A percentile compares a stretch with the other conserved stretches of the same genome.
Conservation (phyloP, 2,113 vertebrate genomes). For the Limanda limanda region DNA sequence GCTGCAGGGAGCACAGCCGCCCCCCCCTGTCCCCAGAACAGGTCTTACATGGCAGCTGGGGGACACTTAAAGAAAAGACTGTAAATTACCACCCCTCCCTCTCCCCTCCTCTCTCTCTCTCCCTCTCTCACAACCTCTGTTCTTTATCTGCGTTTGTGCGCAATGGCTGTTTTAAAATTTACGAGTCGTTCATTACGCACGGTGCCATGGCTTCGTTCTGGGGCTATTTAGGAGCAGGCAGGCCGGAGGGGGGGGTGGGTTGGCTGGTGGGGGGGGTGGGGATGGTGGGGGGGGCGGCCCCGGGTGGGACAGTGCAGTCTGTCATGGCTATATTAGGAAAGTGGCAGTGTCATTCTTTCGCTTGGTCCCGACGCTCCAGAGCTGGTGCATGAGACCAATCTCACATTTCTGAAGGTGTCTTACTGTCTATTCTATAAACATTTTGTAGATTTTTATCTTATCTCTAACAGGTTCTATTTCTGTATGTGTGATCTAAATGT, state of each 20-base stretch:
- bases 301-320: slow-evolving; percentile 71
- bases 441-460: too few relatives aligned
- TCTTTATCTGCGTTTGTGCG: slow-evolving; percentile 17
- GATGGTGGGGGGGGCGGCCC: slow-evolving; percentile 34
- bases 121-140: background rate
- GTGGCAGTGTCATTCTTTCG: slow-evolving; percentile 82
- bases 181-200: slow-evolving; percentile 27
- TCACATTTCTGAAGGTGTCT: too few relatives aligned
- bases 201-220: slow-evolving; percentile 30
- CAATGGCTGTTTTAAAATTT: slow-evolving; percentile 20
- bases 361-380: slow-evolving; percentile 46
- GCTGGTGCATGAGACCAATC: background rate
- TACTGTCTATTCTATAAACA: too few relatives aligned
- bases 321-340: slow-evolving; percentile 90
- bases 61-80: slow-evolving; percentile 42
- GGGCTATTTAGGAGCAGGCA: slow-evolving; percentile 61
- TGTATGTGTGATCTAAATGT: too few relatives aligned
- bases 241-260: slow-evolving; percentile 5
- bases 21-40: background rate
- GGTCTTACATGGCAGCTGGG: slow-evolving; percentile 44
- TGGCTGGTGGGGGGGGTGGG: slow-evolving; percentile 32
- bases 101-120: background rate
- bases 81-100: background rate
- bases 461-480: too few relatives aligned
- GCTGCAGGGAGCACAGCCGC: slow-evolving; percentile 55